Percentiles rank a stretch among this genome's conserved stretches.
Evolutionary conservation across 2,888 invertebrate genomes (phyloP).

Genomic region (Adineta ricciae): DNA sequence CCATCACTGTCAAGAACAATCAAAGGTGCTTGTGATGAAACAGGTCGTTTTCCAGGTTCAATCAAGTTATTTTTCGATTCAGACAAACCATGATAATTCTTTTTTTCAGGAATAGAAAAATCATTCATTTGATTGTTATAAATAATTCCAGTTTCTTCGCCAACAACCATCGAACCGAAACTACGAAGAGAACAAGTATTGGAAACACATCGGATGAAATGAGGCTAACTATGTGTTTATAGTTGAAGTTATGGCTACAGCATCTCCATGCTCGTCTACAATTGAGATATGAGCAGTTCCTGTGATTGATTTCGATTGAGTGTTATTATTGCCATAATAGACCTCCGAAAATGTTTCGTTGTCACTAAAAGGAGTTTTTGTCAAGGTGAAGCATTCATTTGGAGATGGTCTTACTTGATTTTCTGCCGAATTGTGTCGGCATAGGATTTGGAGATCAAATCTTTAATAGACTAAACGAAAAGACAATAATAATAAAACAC

Average conservation of each 20-base stretch:
- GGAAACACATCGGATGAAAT: not conserved
- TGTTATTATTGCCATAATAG: not conserved
- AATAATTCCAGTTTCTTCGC: slow-evolving; percentile 63
- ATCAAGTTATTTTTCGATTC: slow-evolving; percentile 76
- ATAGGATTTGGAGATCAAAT: not conserved
- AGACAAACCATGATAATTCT: slow-evolving; percentile 46
- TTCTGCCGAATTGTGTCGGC: not conserved
- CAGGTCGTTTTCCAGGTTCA: slow-evolving; percentile 67
- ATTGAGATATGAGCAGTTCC: slow-evolving; percentile 47
- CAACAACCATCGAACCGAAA: slow-evolving; percentile 63
- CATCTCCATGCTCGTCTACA: slow-evolving; percentile 43
- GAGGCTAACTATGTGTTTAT: slow-evolving; percentile 44
- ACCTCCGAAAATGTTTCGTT: not conserved
- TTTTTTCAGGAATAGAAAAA: slow-evolving; percentile 54
- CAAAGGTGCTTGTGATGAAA: slow-evolving; percentile 81
- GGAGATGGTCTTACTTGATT: not conserved
- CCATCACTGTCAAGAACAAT: slow-evolving; percentile 60
- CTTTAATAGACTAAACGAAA: not conserved
- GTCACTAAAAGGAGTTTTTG: not conserved
- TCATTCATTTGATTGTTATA: slow-evolving; percentile 85
- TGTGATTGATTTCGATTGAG: not conserved
- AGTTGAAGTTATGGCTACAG: slow-evolving; percentile 46
- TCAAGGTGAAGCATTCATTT: not conserved
- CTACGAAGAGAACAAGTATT: slow-evolving; percentile 52
- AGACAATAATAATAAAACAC: too few species aligned